Conservation (phyloP, 2,113 vertebrate genomes). For the Sceloporus undulatus region DNA sequence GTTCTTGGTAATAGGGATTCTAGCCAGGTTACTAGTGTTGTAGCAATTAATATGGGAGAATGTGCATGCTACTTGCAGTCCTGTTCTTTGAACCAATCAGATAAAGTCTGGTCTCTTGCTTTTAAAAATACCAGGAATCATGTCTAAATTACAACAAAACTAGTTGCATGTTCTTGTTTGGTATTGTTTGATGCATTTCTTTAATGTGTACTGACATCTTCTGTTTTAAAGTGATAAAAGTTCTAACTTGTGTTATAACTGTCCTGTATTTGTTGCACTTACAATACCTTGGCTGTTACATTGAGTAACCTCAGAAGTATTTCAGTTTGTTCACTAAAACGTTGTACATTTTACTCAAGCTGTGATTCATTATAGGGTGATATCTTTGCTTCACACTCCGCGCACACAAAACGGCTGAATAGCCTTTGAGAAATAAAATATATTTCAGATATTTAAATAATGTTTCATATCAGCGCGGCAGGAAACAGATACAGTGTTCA, state of each 20-base stretch:
- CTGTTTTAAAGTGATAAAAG: slow-evolving; percentile 63
- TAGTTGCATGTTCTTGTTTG: slow-evolving; percentile 76
- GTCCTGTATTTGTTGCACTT: slow-evolving; percentile 36
- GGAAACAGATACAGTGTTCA: not conserved
- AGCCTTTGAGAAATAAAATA: not conserved
- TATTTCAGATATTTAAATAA: not conserved
- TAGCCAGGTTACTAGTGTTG: slow-evolving; percentile 48
- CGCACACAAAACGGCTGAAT: not conserved
- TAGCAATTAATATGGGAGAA: slow-evolving; percentile 62
- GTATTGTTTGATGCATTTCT: slow-evolving; percentile 76
- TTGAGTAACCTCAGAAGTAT: not conserved
- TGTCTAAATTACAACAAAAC: slow-evolving; percentile 63
- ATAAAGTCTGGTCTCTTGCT: slow-evolving; percentile 58
- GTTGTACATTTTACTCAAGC: not conserved
- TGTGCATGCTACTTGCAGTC: slow-evolving; percentile 64
- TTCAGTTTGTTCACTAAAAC: not conserved
- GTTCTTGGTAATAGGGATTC: slow-evolving; percentile 5
- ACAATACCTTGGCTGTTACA: slow-evolving; percentile 44
- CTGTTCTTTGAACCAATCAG: slow-evolving; percentile 46
- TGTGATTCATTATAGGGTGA: not conserved
- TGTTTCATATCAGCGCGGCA: not conserved
- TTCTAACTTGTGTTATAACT: slow-evolving; percentile 39
- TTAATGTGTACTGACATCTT: slow-evolving; percentile 78
- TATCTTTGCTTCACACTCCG: not conserved
- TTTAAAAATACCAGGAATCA: slow-evolving; percentile 59